Conservation (phyloP, 1,140 invertebrate genomes). For the Cydia strobilella region DNA sequence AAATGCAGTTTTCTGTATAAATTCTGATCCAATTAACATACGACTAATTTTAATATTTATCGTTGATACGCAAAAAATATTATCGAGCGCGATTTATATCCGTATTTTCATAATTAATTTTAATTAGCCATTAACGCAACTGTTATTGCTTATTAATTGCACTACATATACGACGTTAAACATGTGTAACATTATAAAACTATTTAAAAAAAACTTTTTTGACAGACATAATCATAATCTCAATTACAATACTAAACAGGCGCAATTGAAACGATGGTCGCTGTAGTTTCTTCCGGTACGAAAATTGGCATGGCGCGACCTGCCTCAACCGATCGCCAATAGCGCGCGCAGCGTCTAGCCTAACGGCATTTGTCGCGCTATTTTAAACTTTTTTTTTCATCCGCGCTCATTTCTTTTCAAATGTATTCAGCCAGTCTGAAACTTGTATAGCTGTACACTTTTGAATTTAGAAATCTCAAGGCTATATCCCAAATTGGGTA, state of each 20-base stretch:
- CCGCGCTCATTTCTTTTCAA: neutral
- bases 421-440: neutral
- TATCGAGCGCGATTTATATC: neutral
- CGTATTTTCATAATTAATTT: neutral
- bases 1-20: too few species aligned
- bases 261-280: neutral
- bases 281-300: conserved; percentile 4
- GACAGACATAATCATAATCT: neutral
- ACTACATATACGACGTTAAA: neutral
- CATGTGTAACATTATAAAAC: neutral
- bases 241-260: neutral
- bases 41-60: neutral
- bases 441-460: neutral
- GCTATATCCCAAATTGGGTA: neutral
- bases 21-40: too few species aligned
- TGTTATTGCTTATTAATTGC: neutral
- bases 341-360: conserved; percentile 14
- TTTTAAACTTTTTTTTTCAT: conserved; percentile 7
- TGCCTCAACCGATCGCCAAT: conserved; percentile 4
- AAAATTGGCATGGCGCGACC: conserved; percentile 22
- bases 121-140: neutral
- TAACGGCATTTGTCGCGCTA: neutral
- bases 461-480: neutral
- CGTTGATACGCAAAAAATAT: neutral
- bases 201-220: neutral